phyloP scores from a whole-genome alignment of 2,113 vertebrate genomes.

The Danionella cerebrum region DNA sequence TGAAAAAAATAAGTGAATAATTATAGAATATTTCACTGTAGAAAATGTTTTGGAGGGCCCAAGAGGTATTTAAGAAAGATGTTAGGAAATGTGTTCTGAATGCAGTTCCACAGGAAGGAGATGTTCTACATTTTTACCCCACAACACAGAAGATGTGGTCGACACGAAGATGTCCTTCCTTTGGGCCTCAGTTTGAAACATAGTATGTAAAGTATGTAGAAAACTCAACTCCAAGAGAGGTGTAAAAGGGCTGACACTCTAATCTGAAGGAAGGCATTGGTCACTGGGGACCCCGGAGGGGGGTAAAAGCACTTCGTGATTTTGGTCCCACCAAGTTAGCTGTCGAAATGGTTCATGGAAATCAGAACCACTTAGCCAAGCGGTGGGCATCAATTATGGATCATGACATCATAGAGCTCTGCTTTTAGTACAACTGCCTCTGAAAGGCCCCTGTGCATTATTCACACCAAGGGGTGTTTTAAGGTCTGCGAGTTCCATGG shows the following conservation, averaged over 20 bases:
- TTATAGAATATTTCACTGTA: no score
- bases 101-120: no score
- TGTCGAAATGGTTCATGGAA: background rate
- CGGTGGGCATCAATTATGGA: conserved; percentile 42
- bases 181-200: background rate
- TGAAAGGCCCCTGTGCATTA: conserved; percentile 34
- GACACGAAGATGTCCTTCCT: background rate
- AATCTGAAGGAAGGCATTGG: conserved; percentile 3
- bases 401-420: conserved; percentile 30
- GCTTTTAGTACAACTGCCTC: conserved; percentile 40
- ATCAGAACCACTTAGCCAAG: conserved; percentile 27
- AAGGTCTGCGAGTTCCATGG: background rate
- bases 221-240: conserved; percentile 4
- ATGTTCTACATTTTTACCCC: background rate
- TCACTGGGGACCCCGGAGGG: conserved; percentile 9
- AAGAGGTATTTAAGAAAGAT: no score
- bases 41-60: no score
- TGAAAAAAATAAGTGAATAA: no score
- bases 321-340: conserved; percentile 1
- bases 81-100: no score
- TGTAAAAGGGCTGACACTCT: background rate
- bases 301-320: conserved; percentile 16
- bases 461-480: conserved; percentile 26
- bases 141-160: background rate
- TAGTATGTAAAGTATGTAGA: background rate